Percentiles rank a stretch among this genome's conserved stretches.
Evolutionary conservation across 2,113 vertebrate genomes (phyloP).

Genomic region (Rhabdomys dilectus): DNA sequence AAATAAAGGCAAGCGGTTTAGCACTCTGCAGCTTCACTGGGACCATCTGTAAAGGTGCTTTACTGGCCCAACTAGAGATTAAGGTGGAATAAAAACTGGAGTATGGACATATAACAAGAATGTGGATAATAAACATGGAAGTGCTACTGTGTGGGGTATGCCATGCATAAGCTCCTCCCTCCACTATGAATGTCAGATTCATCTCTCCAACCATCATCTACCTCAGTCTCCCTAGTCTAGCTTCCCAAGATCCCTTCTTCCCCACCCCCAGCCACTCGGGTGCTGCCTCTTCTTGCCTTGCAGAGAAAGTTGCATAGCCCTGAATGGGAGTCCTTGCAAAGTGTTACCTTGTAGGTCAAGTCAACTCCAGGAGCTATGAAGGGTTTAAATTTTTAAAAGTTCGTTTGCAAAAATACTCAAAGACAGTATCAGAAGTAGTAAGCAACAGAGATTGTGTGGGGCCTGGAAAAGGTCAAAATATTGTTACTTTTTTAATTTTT

Average conservation of each 20-base stretch:
- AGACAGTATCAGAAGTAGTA: not conserved
- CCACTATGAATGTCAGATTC: not conserved
- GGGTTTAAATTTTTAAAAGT: not conserved
- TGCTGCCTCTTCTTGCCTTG: not conserved
- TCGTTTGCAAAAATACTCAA: too few species aligned
- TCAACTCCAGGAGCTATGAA: not conserved
- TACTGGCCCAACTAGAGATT: not conserved
- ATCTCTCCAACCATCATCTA: not conserved
- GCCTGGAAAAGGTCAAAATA: not conserved
- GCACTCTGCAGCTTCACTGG: not conserved
- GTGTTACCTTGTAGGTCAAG: not conserved
- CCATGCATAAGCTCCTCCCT: too few species aligned
- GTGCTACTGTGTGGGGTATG: too few species aligned
- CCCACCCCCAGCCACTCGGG: not conserved
- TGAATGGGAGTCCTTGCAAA: not conserved
- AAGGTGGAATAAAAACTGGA: not conserved
- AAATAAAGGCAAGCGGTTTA: constrained; percentile 56
- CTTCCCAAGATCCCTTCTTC: not conserved
- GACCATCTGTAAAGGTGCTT: constrained; percentile 36
- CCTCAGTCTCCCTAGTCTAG: not conserved
- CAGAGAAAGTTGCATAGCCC: not conserved
- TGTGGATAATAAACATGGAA: not conserved
- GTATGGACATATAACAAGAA: not conserved
- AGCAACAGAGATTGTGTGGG: not conserved
- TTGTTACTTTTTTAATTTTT: not conserved